Evolutionary conservation across 2,113 vertebrate genomes (phyloP), one percentile per base, ranked within the genome.

Genomic region (Pluvialis apricaria): DNA sequence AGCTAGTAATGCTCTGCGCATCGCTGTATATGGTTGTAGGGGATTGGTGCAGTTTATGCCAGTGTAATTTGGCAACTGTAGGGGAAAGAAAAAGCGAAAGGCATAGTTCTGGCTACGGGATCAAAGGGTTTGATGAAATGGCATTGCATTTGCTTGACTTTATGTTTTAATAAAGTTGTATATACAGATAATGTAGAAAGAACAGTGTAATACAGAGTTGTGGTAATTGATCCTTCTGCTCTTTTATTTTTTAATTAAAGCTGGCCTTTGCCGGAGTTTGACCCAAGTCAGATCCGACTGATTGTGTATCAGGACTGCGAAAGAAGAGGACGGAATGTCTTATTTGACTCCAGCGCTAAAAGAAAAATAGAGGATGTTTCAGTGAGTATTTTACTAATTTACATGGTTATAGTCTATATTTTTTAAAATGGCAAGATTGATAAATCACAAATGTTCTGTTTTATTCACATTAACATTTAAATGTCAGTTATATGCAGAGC

Each of bases 231-330:
- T 94, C 47, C 78, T 72, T 73, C 22, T 96, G 68, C 79, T 87
- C 96, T 96, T 96, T 45, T 90, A 24, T 95, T 94, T 93, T 93
- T 82, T 77, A 72, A 92, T 96, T 97, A 55, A 78, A 99, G 99
- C 98, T 99, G 99, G 99, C 98, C 99, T 80, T 98, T 99, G 90
- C 98, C 99, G 42, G 99, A 99, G 97, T 98, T 99, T 98, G 99
- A 99, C 95, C 99, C 99, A 80, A 98, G 98, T 96, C 99, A 99
- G 94, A 99, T 99, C 98, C 98, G 99, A 76, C 98, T 99, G 95
- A 99, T 99, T 12, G 99, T 99, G 16, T 99, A 99, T 94, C 99
- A 99, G 98, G 99, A 99, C 98, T 99, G 99, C 28, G 99, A 99
- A 93, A 98, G 99, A 88, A 98, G 99, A 25, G 99, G 99, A 34